Conservation (phyloP, 2,113 vertebrate species). For the Pterocles gutturalis region DNA sequence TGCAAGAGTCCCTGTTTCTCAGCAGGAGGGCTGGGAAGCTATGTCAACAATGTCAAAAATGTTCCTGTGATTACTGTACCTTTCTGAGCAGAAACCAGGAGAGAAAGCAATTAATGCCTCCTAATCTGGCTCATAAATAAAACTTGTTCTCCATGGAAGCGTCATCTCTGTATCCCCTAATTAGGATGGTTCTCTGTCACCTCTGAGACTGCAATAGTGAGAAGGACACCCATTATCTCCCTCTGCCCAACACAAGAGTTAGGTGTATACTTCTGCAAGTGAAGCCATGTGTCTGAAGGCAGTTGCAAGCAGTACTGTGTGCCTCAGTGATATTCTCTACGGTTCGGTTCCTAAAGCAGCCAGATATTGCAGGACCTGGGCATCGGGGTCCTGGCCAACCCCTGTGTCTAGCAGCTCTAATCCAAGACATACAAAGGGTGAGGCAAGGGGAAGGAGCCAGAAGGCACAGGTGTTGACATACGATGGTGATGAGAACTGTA, state of each 20-base stretch:
- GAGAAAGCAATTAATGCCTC: slow-evolving; percentile 74
- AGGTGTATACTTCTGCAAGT: not conserved
- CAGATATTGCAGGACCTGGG: not conserved
- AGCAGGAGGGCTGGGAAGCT: slow-evolving; percentile 77
- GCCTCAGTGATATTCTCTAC: not conserved
- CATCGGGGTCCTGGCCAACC: not conserved
- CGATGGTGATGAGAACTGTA: not conserved
- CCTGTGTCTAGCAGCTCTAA: not conserved
- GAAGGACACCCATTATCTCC: not conserved
- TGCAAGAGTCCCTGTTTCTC: slow-evolving; percentile 78
- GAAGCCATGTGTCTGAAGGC: not conserved
- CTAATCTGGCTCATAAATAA: slow-evolving; percentile 76
- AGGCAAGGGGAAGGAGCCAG: slow-evolving; percentile 30
- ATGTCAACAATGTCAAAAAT: slow-evolving; percentile 78
- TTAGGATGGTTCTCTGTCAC: slow-evolving; percentile 27
- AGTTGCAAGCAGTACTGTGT: not conserved
- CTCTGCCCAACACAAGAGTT: not conserved
- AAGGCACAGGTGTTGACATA: slow-evolving; percentile 52
- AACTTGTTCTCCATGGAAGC: slow-evolving; percentile 54
- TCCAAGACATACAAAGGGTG: slow-evolving; percentile 10
- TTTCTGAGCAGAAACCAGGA: slow-evolving; percentile 74
- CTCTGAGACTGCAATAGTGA: not conserved
- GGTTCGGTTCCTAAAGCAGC: not conserved
- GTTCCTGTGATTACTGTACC: slow-evolving; percentile 78
- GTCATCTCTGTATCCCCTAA: slow-evolving; percentile 16